Evolutionary conservation across 2,797 vertebrate genomes (phyloP).

Genomic region (Catostomus latipinnis): DNA sequence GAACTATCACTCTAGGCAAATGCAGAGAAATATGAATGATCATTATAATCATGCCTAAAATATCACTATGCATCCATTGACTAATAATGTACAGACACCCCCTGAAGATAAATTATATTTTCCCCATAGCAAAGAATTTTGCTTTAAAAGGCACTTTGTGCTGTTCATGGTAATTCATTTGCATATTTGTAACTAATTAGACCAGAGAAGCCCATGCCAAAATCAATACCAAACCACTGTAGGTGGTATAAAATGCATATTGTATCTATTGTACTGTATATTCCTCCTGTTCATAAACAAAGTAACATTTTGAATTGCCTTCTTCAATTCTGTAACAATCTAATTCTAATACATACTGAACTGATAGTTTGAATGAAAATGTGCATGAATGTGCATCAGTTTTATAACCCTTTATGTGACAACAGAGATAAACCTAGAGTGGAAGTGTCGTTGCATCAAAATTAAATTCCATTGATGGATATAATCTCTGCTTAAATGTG

Average conservation of each 20-base stretch:
- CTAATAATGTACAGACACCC: background rate
- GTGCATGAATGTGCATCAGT: background rate
- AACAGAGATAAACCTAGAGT: background rate
- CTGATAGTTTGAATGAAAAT: background rate
- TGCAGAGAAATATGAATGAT: background rate
- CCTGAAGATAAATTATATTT: background rate
- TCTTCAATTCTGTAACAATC: background rate
- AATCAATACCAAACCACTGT: background rate
- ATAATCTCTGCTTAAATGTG: background rate
- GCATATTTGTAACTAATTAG: background rate
- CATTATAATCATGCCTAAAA: background rate
- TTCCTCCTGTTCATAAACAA: background rate
- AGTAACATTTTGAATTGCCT: background rate
- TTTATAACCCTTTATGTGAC: background rate
- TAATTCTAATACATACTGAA: background rate
- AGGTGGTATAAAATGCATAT: background rate
- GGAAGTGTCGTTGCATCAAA: slow-evolving; percentile 3
- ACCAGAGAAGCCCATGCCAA: background rate
- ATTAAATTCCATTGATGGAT: slow-evolving; percentile 21
- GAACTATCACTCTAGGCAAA: background rate
- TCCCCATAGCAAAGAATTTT: background rate
- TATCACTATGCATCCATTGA: background rate
- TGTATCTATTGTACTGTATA: background rate
- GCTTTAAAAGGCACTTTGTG: background rate
- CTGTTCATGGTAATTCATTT: background rate